A percentile compares a stretch with the other conserved stretches of the same genome.
These are phyloP conservation scores for Agonopterix heracliana DNA, from an alignment of 2,888 invertebrate genomes.

Conservation along the genomic window DNA sequence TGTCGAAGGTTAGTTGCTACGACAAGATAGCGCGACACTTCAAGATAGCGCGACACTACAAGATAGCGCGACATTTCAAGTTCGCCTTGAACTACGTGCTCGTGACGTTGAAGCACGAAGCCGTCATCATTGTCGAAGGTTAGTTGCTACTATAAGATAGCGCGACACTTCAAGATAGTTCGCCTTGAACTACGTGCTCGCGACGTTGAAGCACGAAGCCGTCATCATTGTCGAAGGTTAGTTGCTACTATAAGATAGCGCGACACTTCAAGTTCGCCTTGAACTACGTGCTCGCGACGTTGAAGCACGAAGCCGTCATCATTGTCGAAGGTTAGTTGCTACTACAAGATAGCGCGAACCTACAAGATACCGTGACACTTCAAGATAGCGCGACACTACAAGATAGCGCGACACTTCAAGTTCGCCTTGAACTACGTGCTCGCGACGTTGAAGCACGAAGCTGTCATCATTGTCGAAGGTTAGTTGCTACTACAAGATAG, in stretches of 20 bases:
- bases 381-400: too few species aligned
- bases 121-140: constrained; percentile 98
- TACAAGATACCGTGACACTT: too few species aligned
- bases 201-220: constrained; percentile 86
- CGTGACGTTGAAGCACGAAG: constrained; percentile 85
- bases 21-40: too few species aligned
- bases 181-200: constrained; percentile 94
- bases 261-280: too few species aligned
- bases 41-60: too few species aligned
- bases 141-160: constrained; percentile 93
- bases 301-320: too few species aligned
- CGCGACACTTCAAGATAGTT: constrained; percentile 98
- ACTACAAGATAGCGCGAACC: too few species aligned
- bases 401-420: constrained; percentile 97
- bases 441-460: constrained; percentile 85
- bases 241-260: too few species aligned
- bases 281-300: too few species aligned
- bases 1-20: constrained; percentile 87
- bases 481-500: constrained; percentile 93
- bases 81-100: constrained; percentile 97
- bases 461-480: constrained; percentile 98
- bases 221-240: constrained; percentile 97
- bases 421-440: constrained; percentile 97
- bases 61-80: constrained; percentile 97
- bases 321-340: too few species aligned